Evolutionary conservation across 2,888 invertebrate genomes (phyloP), one percentile per base, ranked within the genome.

Genomic region (Cheilosia urbana): DNA sequence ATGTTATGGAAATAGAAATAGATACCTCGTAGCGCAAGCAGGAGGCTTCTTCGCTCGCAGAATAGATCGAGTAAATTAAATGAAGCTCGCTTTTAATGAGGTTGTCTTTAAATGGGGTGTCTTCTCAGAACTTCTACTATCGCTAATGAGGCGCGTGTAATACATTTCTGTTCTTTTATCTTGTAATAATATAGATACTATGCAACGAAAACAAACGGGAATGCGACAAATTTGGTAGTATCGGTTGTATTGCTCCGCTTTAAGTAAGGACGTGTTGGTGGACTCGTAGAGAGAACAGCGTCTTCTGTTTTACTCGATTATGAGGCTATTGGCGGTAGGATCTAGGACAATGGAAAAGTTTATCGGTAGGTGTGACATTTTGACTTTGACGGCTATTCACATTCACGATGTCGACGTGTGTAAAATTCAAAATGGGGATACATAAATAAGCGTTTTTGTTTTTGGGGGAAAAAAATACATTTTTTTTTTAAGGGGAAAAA

Each of bases 61-160:
- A 65, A 62, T 80, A 75, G 80, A 81, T 81, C 68, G 47, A 69
- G 80, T 75, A 81, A 81, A 81, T 81, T 81, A 75, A 69, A 68
- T 69, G 69, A 68, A 81, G 49, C 63, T 40, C 73, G 47, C 57
- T 30, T 21, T 63, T 81, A 81, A 81, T 69, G 68, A 68, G 75
- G 68, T 75, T 81, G 53, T 42, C 60, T 66, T 51, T 72, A 79
- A 79, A 72, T 72, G 42, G 60, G 68, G 45, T 49, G 21, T 45
- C 63, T 63, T 27, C 45, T 66, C 13, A 30, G 53, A 34, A 72
- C 53, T 27, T 66, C 65, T 37, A 37, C 45, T 37, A 19, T 24
- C 60, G 34, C 57, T 71, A 71, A 69, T 51, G 78, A 65, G 58
- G 63, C 45, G 66, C 65, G 72, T 62, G 13, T 21, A 24, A 62